These are phyloP conservation scores for Conus betulinus DNA, from an alignment of 1,140 invertebrate species.

Conservation along the genomic window DNA sequence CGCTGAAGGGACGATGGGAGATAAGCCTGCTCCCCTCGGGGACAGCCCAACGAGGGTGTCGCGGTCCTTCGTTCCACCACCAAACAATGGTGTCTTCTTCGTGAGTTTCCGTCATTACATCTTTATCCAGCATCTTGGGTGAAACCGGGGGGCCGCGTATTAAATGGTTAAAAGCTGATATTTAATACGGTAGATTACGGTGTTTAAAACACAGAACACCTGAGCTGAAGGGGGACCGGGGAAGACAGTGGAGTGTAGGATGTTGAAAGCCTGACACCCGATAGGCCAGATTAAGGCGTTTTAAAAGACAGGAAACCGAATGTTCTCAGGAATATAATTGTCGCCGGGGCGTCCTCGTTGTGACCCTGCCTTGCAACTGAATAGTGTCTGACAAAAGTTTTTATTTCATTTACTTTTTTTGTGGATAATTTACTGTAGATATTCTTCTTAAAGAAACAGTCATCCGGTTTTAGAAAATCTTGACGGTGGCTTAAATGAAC, in stretches of 20 bases:
- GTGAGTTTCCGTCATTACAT: slow-evolving; percentile 21
- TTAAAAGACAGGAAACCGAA: background rate
- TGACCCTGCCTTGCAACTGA: background rate
- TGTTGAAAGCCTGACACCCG: background rate
- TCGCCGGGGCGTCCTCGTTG: background rate
- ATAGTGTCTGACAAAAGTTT: background rate
- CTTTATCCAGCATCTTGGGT: background rate
- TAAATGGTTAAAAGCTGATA: slow-evolving; percentile 1
- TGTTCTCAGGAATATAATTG: background rate
- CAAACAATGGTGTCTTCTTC: slow-evolving; percentile 6
- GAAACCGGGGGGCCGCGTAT: background rate
- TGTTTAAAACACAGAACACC: background rate
- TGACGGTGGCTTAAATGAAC: no score
- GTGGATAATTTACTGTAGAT: background rate
- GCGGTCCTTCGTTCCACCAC: background rate
- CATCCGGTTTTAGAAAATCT: background rate
- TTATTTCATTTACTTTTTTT: background rate
- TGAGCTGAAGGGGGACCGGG: background rate
- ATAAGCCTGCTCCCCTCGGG: background rate
- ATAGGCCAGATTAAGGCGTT: background rate
- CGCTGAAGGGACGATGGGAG: background rate
- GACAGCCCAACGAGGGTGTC: background rate
- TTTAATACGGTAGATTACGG: background rate
- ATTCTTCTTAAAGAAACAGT: background rate
- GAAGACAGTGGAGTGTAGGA: background rate